phyloP scores from a whole-genome alignment of 2,888 invertebrate genomes.

The Dioctria rufipes region DNA sequence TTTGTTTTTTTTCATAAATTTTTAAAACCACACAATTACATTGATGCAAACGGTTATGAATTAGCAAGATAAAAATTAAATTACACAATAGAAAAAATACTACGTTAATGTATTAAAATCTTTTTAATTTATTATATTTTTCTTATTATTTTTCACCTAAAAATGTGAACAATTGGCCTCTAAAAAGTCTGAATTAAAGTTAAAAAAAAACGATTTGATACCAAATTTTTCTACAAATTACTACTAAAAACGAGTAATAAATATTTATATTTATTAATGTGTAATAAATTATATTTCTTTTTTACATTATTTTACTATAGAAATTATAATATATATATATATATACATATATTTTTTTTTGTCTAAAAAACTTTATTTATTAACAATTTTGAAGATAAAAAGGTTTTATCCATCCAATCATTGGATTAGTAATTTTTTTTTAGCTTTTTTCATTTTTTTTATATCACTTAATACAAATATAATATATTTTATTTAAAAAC shows the following conservation, averaged over 20 bases:
- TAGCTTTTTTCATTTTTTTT: constrained; percentile 1
- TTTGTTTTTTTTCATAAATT: neutral
- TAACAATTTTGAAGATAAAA: constrained; percentile 41
- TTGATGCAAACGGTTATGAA: neutral
- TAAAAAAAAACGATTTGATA: constrained; percentile 59
- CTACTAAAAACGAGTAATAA: constrained; percentile 30
- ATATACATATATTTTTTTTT: constrained; percentile 46
- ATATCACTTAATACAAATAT: constrained; percentile 32
- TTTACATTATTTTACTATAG: constrained; percentile 23
- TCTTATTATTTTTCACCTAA: constrained; percentile 29
- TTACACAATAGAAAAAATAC: neutral
- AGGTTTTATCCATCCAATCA: constrained; percentile 37
- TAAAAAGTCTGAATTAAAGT: constrained; percentile 57
- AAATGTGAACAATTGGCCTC: constrained; percentile 61
- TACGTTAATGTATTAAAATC: constrained; percentile 15
- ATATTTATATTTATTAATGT: constrained; percentile 43
- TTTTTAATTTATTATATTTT: neutral
- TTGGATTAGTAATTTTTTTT: constrained; percentile 21
- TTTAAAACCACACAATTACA: neutral
- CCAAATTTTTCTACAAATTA: constrained; percentile 60
- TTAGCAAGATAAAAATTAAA: neutral
- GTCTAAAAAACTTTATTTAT: constrained; percentile 55
- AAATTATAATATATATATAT: constrained; percentile 42
- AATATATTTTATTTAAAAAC: constrained; percentile 38
- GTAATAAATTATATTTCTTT: constrained; percentile 47